Percentiles rank a stretch among this genome's conserved stretches.
Evolutionary conservation across 2,113 vertebrate genomes (phyloP).

Genomic region (Gymnocephalus cernua): DNA sequence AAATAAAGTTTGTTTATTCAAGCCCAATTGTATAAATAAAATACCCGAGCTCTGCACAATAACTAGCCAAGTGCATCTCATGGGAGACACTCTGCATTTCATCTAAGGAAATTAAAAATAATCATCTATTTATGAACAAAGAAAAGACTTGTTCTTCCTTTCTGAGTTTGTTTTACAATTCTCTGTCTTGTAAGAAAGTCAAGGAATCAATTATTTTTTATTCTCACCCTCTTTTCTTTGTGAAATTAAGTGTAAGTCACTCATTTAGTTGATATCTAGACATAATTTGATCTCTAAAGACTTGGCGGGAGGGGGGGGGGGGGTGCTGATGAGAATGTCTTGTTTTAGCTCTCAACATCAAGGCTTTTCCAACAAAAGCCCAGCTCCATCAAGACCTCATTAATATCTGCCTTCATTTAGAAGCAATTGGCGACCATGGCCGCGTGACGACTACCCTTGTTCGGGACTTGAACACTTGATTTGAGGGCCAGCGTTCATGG

Average conservation of each 20-base stretch:
- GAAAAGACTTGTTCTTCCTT: conserved; percentile 56
- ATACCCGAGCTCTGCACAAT: conserved; percentile 62
- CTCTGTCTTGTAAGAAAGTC: conserved; percentile 65
- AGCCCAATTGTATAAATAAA: conserved; percentile 72
- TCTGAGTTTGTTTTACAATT: conserved; percentile 69
- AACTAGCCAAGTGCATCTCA: conserved; percentile 70
- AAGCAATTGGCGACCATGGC: conserved; percentile 64
- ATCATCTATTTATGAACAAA: conserved; percentile 85
- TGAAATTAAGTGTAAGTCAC: conserved; percentile 74
- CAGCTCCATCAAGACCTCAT: conserved; percentile 74
- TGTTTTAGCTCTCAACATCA: conserved; percentile 76
- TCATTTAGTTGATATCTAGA: conserved; percentile 74
- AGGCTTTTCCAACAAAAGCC: conserved; percentile 65
- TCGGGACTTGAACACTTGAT: conserved; percentile 58
- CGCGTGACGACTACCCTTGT: conserved; percentile 67
- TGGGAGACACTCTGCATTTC: conserved; percentile 77
- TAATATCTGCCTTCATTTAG: conserved; percentile 70
- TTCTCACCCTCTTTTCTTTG: conserved; percentile 55
- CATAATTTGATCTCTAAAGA: conserved; percentile 81
- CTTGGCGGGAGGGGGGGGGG: conserved; percentile 60
- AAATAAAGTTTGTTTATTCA: conserved; percentile 70
- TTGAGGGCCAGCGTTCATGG: conserved; percentile 39
- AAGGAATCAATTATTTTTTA: conserved; percentile 70
- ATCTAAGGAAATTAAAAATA: conserved; percentile 86
- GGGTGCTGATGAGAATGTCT: conserved; percentile 67